phyloP scores from a whole-genome alignment of 1,140 invertebrate genomes.

The Drosophila sp. region DNA sequence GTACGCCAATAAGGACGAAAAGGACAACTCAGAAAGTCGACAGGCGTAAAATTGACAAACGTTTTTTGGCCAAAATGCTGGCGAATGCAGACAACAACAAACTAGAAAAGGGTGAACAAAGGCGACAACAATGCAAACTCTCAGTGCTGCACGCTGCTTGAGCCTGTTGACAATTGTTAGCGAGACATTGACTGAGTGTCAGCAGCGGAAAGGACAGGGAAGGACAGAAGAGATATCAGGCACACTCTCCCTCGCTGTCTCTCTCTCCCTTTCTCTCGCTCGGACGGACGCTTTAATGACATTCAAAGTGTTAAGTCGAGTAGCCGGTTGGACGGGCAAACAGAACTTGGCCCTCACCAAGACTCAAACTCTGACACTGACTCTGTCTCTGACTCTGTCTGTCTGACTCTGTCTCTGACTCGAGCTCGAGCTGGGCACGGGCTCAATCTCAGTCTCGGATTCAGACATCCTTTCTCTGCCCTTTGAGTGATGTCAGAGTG shows the following conservation, averaged over 20 bases:
- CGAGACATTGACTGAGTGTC: constrained; percentile 81
- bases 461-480: constrained; percentile 31
- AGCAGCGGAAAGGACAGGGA: constrained; percentile 10
- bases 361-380: constrained; percentile 6
- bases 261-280: no score
- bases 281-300: constrained; percentile 72
- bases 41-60: constrained; percentile 82
- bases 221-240: not conserved
- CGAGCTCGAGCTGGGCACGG: no score
- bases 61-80: constrained; percentile 66
- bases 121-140: constrained; percentile 52
- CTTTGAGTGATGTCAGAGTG: constrained; percentile 21
- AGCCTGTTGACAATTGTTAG: constrained; percentile 83
- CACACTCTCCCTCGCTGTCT: no score
- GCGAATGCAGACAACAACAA: constrained; percentile 41
- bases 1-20: constrained; percentile 55
- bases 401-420: not conserved
- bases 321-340: constrained; percentile 52
- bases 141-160: constrained; percentile 66
- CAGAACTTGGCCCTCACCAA: constrained; percentile 5
- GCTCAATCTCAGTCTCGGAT: constrained; percentile 1
- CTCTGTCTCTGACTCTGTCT: constrained; percentile 7
- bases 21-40: constrained; percentile 72
- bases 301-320: constrained; percentile 79
- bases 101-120: constrained; percentile 33